Evolutionary conservation across 2,888 invertebrate genomes (phyloP), one percentile per base, ranked within the genome.

Genomic region (Priocnemis perturbator): DNA sequence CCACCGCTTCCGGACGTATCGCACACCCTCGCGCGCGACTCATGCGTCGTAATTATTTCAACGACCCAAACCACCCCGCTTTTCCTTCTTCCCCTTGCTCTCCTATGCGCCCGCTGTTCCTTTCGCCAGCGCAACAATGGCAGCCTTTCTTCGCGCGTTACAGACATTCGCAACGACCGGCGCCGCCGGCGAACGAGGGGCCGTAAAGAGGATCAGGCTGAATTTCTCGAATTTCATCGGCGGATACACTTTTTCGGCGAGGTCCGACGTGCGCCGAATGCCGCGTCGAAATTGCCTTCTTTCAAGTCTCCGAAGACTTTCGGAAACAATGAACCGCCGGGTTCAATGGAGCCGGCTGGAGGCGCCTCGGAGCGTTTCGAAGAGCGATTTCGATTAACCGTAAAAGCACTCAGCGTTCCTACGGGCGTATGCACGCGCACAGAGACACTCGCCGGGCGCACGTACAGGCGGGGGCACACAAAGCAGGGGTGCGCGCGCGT

Each of bases 321-420:
- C 65, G 69, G 69, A 79, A 78, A 79, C 79, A 78, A 78, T 71
- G 71, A 76, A 64, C 64, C 67, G 59, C 52, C 67, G 67, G 56
- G 59, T 64, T 71, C 69, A 73, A 76, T 71, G 60, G 62, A 71
- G 65, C 60, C 57, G 19, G 59, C 48, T 56, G 64, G 64, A 68
- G 65, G 60, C 69, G 59, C 69, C 71, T 71, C 57, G 66, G 63
- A 58, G 60, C 60, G 75, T 63, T 69, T 56, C 67, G 65, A 76
- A 66, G 67, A 78, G 74, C 74, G 74, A 79, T 78, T 78, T 78
- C 79, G 79, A 78, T 78, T 78, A 79, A 79, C 79, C 65, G 71
- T 74, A 67, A 78, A 78, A 78, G 79, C 76, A 71, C 71, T 73
- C 58, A 50, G 21, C 58, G 57, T 57, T 30, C 66, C 53, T 64